A percentile compares a stretch with the other conserved stretches of the same genome.
phyloP scores from a whole-genome alignment of 2,888 invertebrate genomes.

The Esperia sulphurella region DNA sequence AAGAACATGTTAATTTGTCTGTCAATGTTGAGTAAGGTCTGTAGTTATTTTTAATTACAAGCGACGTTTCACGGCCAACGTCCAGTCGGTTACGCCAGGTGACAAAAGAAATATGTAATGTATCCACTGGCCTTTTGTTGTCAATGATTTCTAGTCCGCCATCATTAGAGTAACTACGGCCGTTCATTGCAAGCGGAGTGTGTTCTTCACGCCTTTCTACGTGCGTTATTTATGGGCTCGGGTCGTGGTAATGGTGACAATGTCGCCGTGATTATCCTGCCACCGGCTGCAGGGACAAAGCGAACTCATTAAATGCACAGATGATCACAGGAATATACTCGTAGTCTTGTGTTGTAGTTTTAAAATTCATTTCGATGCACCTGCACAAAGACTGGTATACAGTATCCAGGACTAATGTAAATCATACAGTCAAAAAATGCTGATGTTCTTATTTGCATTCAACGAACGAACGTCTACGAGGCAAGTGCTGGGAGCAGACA shows the following conservation, averaged over 20 bases:
- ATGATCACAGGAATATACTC: constrained; percentile 26
- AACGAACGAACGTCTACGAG: constrained; percentile 20
- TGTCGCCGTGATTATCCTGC: constrained; percentile 20
- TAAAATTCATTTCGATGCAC: constrained; percentile 1
- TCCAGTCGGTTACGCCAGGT: constrained; percentile 12
- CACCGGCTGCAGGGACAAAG: constrained; percentile 27
- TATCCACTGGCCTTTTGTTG: constrained; percentile 3
- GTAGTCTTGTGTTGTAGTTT: neutral
- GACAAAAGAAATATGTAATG: constrained; percentile 11
- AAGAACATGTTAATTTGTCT: neutral
- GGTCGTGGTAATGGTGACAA: constrained; percentile 9
- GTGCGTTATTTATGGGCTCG: constrained; percentile 4
- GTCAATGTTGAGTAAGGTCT: constrained; percentile 9
- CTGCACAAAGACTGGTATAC: neutral
- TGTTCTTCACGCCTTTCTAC: constrained; percentile 13
- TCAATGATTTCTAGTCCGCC: constrained; percentile 1
- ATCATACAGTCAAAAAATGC: constrained; percentile 33
- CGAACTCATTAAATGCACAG: constrained; percentile 30
- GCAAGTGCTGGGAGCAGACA: constrained; percentile 35
- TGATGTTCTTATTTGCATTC: constrained; percentile 61
- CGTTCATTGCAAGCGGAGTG: constrained; percentile 3
- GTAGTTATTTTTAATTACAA: constrained; percentile 14
- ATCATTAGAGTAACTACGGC: neutral
- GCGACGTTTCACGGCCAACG: constrained; percentile 12
- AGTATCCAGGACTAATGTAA: neutral